Conservation (phyloP, 1,140 invertebrate genomes). For the Sminthurinus signatus region DNA sequence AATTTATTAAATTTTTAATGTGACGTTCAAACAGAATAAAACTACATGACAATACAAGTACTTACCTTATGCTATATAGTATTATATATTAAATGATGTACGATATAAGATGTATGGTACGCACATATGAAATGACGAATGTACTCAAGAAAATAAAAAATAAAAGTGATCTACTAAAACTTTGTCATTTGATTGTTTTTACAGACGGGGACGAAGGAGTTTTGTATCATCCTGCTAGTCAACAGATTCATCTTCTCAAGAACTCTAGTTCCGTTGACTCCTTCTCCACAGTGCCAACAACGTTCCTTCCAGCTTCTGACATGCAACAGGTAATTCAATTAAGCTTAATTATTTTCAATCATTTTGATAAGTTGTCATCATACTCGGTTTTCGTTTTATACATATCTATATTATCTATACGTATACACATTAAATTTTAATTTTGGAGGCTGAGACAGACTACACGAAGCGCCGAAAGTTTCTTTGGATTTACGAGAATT, state of each 20-base stretch:
- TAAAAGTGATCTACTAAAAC: too few relatives aligned
- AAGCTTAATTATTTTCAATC: too few relatives aligned
- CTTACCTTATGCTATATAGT: background rate
- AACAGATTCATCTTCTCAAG: conserved; percentile 24
- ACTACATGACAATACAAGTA: too few relatives aligned
- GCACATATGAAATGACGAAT: background rate
- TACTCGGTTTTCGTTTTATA: too few relatives aligned
- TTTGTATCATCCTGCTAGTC: conserved; percentile 23
- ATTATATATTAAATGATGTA: too few relatives aligned
- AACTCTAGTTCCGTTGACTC: conserved; percentile 28
- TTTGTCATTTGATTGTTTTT: background rate
- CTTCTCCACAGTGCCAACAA: conserved; percentile 17
- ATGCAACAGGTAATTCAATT: conserved; percentile 39
- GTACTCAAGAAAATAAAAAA: background rate
- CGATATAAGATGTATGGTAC: background rate
- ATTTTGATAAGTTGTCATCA: too few relatives aligned
- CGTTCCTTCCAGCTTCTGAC: conserved; percentile 8
- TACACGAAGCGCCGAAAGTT: too few relatives aligned
- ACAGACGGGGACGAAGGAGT: conserved; percentile 31
- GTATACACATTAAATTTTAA: too few relatives aligned
- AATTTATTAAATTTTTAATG: too few relatives aligned
- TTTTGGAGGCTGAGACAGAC: too few relatives aligned
- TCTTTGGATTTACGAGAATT: too few relatives aligned
- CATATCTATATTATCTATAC: conserved; percentile 1
- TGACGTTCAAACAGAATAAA: background rate